Evolutionary conservation across 2,113 vertebrate genomes (phyloP).

Genomic region (Sinocyclocheilus maitianheensis): DNA sequence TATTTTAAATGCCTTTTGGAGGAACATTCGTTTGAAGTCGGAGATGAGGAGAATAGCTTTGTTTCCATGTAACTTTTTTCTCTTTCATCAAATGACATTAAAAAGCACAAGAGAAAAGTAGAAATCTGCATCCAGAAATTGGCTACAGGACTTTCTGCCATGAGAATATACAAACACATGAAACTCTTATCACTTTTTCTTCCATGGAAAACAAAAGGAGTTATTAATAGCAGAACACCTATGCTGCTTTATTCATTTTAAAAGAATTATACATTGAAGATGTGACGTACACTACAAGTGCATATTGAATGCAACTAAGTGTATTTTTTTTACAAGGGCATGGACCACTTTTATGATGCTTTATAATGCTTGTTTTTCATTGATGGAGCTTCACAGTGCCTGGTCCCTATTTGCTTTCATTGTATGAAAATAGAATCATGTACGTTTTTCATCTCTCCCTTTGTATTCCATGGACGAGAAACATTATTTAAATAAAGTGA

Average conservation of each 20-base stretch:
- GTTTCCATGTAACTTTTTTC: neutral
- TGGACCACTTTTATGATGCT: neutral
- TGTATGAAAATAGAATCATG: neutral
- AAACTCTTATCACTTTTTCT: constrained; percentile 3
- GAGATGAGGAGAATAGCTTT: constrained; percentile 28
- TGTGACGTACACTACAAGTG: too few species aligned
- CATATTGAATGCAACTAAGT: neutral
- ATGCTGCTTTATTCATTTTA: neutral
- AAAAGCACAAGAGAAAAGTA: constrained; percentile 9
- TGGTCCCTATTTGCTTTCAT: neutral
- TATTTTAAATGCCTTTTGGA: constrained; percentile 32
- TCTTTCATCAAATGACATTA: constrained; percentile 13
- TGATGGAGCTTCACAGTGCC: neutral
- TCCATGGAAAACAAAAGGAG: neutral
- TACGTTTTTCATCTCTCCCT: neutral
- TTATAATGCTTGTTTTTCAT: neutral
- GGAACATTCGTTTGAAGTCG: constrained; percentile 25
- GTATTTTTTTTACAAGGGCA: neutral
- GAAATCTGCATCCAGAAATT: neutral
- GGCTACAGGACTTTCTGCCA: neutral
- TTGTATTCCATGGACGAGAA: neutral
- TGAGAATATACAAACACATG: neutral
- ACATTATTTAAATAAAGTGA: neutral
- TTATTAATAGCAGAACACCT: neutral
- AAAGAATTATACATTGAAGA: neutral